Base-by-base conservation (phyloP, 2,888 invertebrate genomes). In the Autographa pulchrina region DNA sequence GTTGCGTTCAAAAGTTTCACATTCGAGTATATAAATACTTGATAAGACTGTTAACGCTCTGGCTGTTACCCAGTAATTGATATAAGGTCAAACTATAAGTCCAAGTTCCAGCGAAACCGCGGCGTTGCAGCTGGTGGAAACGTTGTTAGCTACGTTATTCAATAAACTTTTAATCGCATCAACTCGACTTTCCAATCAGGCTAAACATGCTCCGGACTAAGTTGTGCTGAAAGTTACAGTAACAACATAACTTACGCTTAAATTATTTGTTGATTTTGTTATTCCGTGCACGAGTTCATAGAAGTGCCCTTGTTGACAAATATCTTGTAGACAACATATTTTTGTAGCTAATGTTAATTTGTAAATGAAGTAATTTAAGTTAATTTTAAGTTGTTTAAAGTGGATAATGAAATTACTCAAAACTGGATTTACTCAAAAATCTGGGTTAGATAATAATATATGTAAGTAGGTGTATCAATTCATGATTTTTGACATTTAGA, bases 91-190 rank as follows among this genome's bases (percentile, higher is more conserved):
- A 86, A 86, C 85, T 87, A 74, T 74, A 80, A 81, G 86, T 80
- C 79, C 74, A 88, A 92, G 86, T 90, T 88, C 72, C 69, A 76
- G 76, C 72, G 76, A 72, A 80, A 82, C 82, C 81, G 84, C 81
- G 78, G 74, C 80, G 72, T 70, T 82, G 75, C 83, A 82, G 81
- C 80, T 80, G 80, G 68, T 77, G 84, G 82, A 84, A 87, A 88
- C 85, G 84, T 87, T 87, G 89, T 89, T 86, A 86, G 88, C 89
- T 84, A 79, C 87, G 85, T 85, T 89, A 88, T 89, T 89, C 89
- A 88, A 88, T 89, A 91, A 92, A 92, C 90, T 92, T 92, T 92
- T 92, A 92, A 92, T 92, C 89, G 91, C 84, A 87, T 90, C 88
- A 85, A 89, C 86, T 87, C 84, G 79, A 88, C 85, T 88, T 88